Conservation (phyloP, 2,888 invertebrate genomes). For the Stegana nigrithorax region DNA sequence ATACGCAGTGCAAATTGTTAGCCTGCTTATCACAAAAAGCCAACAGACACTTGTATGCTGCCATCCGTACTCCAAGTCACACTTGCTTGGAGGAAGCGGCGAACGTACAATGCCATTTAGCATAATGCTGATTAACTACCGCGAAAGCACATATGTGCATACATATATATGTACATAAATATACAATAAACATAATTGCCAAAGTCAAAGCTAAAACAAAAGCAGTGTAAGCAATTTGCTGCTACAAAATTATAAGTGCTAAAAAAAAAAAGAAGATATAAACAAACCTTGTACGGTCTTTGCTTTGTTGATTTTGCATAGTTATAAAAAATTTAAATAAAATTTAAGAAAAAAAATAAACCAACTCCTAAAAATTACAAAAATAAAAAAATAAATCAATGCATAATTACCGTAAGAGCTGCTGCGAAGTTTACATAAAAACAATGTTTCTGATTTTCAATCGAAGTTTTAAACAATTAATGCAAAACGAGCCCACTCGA, state of each 20-base stretch:
- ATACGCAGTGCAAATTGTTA: no score
- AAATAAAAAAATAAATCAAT: background rate
- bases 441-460: background rate
- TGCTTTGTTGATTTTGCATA: slow-evolving; percentile 11
- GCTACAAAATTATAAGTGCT: no score
- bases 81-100: background rate
- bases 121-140: slow-evolving; percentile 50
- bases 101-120: slow-evolving; percentile 48
- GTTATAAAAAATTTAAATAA: background rate
- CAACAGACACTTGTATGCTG: background rate
- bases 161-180: slow-evolving; percentile 37
- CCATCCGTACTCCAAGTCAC: no score
- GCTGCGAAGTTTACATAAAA: background rate
- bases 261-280: slow-evolving; percentile 42
- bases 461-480: background rate
- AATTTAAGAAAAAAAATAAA: background rate
- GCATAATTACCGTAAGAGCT: slow-evolving; percentile 10
- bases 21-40: no score
- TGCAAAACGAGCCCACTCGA: background rate
- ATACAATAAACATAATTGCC: no score
- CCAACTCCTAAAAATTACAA: background rate
- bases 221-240: no score
- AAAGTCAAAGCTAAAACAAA: no score
- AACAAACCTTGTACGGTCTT: slow-evolving; percentile 56
- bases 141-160: no score